Conservation (phyloP, 1,140 invertebrate species). For the Danaus melanippus region DNA sequence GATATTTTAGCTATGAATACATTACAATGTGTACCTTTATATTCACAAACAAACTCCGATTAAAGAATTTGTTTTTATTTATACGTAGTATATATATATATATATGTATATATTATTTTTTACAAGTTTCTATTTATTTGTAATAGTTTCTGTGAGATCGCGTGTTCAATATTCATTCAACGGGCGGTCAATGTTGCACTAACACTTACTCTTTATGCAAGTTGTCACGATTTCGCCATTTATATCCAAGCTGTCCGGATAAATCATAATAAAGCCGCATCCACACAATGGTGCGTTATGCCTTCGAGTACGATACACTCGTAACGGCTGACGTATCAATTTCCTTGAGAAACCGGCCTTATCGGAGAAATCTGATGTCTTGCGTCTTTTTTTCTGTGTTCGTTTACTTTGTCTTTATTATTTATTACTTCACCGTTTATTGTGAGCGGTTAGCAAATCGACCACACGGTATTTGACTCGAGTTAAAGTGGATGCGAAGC, state of each 20-base stretch:
- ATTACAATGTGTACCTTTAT: slow-evolving; percentile 3
- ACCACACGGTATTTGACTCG: slow-evolving; percentile 5
- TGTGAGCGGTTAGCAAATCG: slow-evolving; percentile 19
- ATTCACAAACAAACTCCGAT: too few species aligned
- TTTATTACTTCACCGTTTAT: slow-evolving; percentile 18
- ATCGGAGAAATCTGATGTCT: slow-evolving; percentile 26
- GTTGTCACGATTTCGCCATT: slow-evolving; percentile 10
- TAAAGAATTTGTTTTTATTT: too few species aligned
- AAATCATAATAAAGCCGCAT: slow-evolving; percentile 40
- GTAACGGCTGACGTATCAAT: slow-evolving; percentile 49
- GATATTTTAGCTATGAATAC: slow-evolving; percentile 39
- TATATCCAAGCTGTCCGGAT: slow-evolving; percentile 15
- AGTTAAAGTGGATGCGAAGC: too few species aligned
- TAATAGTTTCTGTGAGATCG: slow-evolving; percentile 7
- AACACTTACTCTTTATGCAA: too few species aligned
- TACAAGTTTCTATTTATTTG: slow-evolving; percentile 1
- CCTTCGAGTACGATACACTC: slow-evolving; percentile 24
- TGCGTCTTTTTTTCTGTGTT: too few species aligned
- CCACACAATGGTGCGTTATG: slow-evolving; percentile 35
- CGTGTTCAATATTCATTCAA: too few species aligned
- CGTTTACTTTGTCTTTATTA: slow-evolving; percentile 20
- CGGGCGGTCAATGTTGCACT: too few species aligned
- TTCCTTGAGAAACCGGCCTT: slow-evolving; percentile 33
- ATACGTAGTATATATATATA: too few species aligned
- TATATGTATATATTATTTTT: neutral